Conservation (phyloP, 2,888 invertebrate genomes). For the Phania funesta region DNA sequence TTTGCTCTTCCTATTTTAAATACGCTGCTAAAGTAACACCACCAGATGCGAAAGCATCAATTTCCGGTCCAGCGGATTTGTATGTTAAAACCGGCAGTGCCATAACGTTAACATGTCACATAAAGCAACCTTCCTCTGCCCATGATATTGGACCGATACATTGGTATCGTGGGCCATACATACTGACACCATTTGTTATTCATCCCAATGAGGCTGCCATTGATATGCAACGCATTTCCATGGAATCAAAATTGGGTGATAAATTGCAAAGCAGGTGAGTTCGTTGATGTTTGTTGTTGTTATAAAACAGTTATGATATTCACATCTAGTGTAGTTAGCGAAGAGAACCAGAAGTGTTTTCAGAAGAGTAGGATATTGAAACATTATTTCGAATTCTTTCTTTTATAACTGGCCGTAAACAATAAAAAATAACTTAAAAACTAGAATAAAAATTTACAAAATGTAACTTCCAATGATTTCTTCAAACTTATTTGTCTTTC, state of each 20-base stretch:
- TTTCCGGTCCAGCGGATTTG: constrained; percentile 85
- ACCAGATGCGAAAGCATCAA: constrained; percentile 86
- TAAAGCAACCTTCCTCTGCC: constrained; percentile 83
- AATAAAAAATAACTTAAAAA: neutral
- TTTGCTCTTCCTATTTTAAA: constrained; percentile 43
- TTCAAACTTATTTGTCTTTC: constrained; percentile 15
- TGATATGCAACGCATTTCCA: constrained; percentile 79
- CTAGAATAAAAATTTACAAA: neutral
- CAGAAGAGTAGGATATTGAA: neutral
- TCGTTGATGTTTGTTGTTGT: neutral
- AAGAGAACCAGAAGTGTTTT: neutral
- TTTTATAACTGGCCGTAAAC: neutral
- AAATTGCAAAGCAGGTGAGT: constrained; percentile 85
- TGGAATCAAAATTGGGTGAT: constrained; percentile 82
- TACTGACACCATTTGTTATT: constrained; percentile 78
- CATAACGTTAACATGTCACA: constrained; percentile 86
- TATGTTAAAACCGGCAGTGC: constrained; percentile 88
- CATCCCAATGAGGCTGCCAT: constrained; percentile 79
- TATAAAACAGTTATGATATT: neutral
- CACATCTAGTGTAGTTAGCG: neutral
- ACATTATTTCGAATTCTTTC: neutral
- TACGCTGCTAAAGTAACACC: constrained; percentile 75
- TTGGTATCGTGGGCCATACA: constrained; percentile 84
- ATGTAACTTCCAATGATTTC: neutral
- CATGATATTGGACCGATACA: constrained; percentile 87